Conservation (phyloP, 2,797 vertebrate genomes). For the Squalus acanthias region DNA sequence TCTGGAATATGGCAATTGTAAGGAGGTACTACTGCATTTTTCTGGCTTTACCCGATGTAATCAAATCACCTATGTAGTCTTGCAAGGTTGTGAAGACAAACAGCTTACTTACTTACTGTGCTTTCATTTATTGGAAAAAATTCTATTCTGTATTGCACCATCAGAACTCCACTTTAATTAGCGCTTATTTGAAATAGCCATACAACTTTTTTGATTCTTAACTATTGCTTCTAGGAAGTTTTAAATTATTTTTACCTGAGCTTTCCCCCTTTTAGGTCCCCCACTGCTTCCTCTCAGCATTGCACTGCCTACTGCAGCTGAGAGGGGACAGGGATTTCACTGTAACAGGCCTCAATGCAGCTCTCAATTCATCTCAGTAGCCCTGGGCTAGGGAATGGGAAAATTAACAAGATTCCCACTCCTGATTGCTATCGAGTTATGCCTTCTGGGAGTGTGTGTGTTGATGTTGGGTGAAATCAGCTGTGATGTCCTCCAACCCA, state of each 20-base stretch:
- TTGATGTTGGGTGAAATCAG: no score
- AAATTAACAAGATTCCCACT: no score
- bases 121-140: not conserved
- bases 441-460: no score
- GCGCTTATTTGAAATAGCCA: not conserved
- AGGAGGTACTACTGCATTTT: not conserved
- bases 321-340: not conserved
- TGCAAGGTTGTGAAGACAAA: not conserved
- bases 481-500: no score
- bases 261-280: not conserved
- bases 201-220: not conserved
- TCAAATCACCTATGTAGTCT: not conserved
- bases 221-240: not conserved
- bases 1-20: not conserved
- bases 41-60: no score
- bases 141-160: not conserved
- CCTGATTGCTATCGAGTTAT: no score
- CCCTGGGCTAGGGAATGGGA: no score
- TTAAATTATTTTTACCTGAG: not conserved
- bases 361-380: not conserved
- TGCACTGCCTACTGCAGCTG: not conserved
- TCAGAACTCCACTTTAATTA: not conserved
- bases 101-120: not conserved
- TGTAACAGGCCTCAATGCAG: not conserved
- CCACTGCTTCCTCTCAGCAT: not conserved